phyloP scores from a whole-genome alignment of 2,113 vertebrate species.

The Protomyctophum bolini region DNA sequence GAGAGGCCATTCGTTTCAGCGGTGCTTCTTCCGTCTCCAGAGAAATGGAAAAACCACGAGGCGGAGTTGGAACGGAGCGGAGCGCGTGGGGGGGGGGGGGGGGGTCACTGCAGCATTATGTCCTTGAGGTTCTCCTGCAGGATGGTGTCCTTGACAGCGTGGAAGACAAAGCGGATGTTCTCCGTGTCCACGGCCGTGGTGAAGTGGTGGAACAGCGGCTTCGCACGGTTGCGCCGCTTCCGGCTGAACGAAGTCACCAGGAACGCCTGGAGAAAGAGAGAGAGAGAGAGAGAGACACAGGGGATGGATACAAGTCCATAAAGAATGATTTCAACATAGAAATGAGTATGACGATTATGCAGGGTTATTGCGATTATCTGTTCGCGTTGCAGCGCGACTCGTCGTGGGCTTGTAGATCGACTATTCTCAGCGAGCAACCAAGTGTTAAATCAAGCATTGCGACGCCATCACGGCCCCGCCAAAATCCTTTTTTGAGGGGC shows the following conservation, averaged over 20 bases:
- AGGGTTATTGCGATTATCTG: too few species aligned
- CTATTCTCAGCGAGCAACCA: too few species aligned
- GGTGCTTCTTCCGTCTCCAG: slow-evolving; percentile 48
- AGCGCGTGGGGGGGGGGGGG: slow-evolving; percentile 1
- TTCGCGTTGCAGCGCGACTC: too few species aligned
- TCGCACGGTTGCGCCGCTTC: slow-evolving; percentile 90
- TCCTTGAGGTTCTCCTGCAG: slow-evolving; percentile 97
- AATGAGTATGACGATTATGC: too few species aligned
- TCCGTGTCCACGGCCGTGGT: slow-evolving; percentile 97
- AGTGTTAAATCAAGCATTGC: too few species aligned
- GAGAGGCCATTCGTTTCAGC: slow-evolving; percentile 6
- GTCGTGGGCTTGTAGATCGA: too few species aligned
- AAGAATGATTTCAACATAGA: too few species aligned
- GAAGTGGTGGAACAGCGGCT: slow-evolving; percentile 96
- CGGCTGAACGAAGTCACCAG: slow-evolving; percentile 94
- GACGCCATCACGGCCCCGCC: too few species aligned
- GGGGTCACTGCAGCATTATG: slow-evolving; percentile 95
- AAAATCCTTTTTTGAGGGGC: too few species aligned
- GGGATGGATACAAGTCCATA: too few species aligned
- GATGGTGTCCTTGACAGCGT: slow-evolving; percentile 97
- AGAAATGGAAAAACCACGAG: too few species aligned
- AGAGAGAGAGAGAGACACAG: background rate
- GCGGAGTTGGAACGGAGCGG: slow-evolving; percentile 2
- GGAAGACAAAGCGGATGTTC: slow-evolving; percentile 97
- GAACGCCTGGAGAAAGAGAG: slow-evolving; percentile 72